phyloP scores from a whole-genome alignment of 2,888 invertebrate genomes.

The Apotomis betuletana region DNA sequence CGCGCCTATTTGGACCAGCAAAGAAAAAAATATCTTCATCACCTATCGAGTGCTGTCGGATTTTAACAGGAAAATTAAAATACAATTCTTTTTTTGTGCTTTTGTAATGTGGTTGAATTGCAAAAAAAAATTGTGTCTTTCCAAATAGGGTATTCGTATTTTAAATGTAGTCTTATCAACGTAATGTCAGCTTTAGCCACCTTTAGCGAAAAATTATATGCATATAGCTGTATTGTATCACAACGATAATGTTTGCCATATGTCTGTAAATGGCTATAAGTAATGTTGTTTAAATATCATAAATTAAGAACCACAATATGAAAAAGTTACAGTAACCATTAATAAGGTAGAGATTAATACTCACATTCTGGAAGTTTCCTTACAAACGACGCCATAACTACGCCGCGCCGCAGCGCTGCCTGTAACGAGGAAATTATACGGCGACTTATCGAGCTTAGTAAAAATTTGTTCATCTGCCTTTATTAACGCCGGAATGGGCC shows the following conservation, averaged over 20 bases:
- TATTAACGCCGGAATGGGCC: constrained; percentile 49
- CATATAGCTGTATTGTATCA: too few species aligned
- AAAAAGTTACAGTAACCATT: constrained; percentile 5
- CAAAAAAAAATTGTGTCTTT: too few species aligned
- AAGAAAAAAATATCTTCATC: neutral
- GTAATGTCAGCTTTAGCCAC: too few species aligned
- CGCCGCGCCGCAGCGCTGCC: constrained; percentile 42
- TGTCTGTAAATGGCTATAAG: too few species aligned
- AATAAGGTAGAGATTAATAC: constrained; percentile 46
- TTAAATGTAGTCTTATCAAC: too few species aligned
- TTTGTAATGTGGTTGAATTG: neutral
- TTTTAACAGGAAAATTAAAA: too few species aligned
- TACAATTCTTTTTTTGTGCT: too few species aligned
- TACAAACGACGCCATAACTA: constrained; percentile 28
- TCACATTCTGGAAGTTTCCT: constrained; percentile 56
- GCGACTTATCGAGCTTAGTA: constrained; percentile 77
- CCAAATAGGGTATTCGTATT: too few species aligned
- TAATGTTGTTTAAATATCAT: too few species aligned
- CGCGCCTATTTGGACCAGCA: constrained; percentile 51
- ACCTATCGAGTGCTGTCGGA: neutral
- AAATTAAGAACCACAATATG: too few species aligned
- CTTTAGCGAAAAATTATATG: too few species aligned
- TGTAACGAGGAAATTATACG: constrained; percentile 80
- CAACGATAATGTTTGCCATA: too few species aligned
- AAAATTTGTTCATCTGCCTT: constrained; percentile 76